Evolutionary conservation across 2,888 invertebrate genomes (phyloP).

Genomic region (Nasonovia ribisnigri): DNA sequence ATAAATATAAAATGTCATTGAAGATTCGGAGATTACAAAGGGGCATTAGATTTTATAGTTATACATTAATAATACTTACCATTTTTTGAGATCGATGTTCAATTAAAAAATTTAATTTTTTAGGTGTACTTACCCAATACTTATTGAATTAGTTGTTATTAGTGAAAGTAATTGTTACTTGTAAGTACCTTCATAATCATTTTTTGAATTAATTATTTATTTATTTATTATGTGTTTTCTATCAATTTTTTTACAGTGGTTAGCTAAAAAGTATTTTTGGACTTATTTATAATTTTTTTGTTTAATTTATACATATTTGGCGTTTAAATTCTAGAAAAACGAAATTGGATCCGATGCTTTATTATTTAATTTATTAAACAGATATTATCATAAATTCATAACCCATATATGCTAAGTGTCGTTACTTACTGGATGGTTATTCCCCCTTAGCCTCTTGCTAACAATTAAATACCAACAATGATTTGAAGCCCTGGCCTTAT

Average conservation of each 20-base stretch:
- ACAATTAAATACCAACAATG: too few species aligned
- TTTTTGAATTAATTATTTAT: background rate
- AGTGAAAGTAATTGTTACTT: background rate
- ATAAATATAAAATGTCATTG: conserved; percentile 58
- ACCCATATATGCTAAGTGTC: too few species aligned
- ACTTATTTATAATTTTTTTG: background rate
- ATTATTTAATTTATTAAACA: too few species aligned
- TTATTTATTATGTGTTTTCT: background rate
- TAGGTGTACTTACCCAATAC: background rate
- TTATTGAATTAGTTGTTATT: background rate
- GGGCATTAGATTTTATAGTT: background rate
- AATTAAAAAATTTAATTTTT: background rate
- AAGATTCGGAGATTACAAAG: conserved; percentile 30
- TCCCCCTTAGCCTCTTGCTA: too few species aligned
- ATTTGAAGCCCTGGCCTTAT: too few species aligned
- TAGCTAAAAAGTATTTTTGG: background rate
- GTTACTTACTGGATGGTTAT: too few species aligned
- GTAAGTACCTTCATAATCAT: background rate
- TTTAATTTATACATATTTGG: background rate
- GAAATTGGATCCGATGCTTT: too few species aligned
- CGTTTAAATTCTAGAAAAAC: too few species aligned
- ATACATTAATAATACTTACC: background rate
- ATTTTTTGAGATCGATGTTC: background rate
- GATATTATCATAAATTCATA: too few species aligned
- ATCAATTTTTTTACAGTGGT: background rate